Base-by-base conservation (phyloP, 2,113 vertebrate genomes). In the Scopus umbretta region DNA sequence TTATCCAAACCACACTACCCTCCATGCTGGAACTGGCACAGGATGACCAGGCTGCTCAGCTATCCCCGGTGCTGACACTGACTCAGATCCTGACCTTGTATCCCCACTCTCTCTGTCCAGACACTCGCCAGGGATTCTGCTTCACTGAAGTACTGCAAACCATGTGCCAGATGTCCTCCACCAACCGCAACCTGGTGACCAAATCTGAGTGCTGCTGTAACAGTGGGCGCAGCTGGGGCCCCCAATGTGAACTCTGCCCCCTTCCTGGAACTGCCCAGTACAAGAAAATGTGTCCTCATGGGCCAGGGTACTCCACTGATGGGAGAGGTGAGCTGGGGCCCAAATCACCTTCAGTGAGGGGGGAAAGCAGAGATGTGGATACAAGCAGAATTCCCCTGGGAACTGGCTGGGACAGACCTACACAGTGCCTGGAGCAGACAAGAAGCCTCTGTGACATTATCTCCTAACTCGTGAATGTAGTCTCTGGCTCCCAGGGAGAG, bases 191-290 rank as follows among this genome's bases (percentile, higher is more conserved):
- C 96, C 98, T 98, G 11, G 98, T 99, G 78, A 99, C 99, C 92
- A 99, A 99, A 73, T 99, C 99, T 0, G 98, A 99, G 97, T 99
- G 99, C 97, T 99, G 99, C 97, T 99, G 99, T 36, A 99, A 98
- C 42, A 98, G 96, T 0, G 99, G 99, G 32, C 98, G 99, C 22
- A 99, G 98, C 85, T 99, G 99, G 99, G 99, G 99, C 1, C 98
- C 98, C 11, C 98, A 97, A 97, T 99, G 99, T 10, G 99, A 99
- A 90, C 98, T 99, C 36, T 99, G 99, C 73, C 99, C 99, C 1
- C 98, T 99, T 36, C 99, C 99, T 0, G 98, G 99, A 78, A 99
- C 99, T 1, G 91, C 99, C 21, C 98, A 98, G 72, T 98, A 99
- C 98, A 99, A 98, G 97, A 99, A 98, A 88, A 99, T 99, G 99